phyloP scores from a whole-genome alignment of 2,888 invertebrate species.

The Perdita meconis region DNA sequence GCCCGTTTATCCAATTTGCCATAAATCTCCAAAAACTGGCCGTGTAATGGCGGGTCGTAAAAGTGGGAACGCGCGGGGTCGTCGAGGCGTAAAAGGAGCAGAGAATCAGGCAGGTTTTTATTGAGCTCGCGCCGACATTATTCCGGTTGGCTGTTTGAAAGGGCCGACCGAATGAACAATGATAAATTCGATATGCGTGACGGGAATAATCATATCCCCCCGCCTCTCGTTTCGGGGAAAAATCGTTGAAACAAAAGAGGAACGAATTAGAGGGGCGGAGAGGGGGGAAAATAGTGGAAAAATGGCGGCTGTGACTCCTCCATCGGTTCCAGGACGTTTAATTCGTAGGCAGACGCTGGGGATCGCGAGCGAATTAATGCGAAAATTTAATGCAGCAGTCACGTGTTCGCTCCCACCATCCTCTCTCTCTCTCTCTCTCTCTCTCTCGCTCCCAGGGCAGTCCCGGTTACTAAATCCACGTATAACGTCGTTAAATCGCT shows the following conservation, averaged over 20 bases:
- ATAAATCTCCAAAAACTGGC: conserved; percentile 26
- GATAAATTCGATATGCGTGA: conserved; percentile 45
- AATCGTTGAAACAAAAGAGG: not conserved
- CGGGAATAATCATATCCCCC: conserved; percentile 42
- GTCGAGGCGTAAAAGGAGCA: conserved; percentile 20
- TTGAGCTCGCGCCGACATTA: conserved; percentile 39
- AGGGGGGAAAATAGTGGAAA: not conserved
- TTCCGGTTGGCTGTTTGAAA: conserved; percentile 32
- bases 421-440: too few relatives aligned
- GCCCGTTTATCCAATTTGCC: conserved; percentile 29
- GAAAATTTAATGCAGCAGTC: conserved; percentile 61
- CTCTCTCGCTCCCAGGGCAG: not conserved
- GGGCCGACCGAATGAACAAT: conserved; percentile 42
- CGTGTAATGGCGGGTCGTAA: not conserved
- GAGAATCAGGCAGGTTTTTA: conserved; percentile 50
- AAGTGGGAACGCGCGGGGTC: not conserved
- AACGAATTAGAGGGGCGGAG: not conserved
- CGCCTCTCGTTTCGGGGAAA: not conserved
- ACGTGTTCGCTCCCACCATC: conserved; percentile 28
- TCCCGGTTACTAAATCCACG: conserved; percentile 50
- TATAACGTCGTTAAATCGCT: conserved; percentile 64
- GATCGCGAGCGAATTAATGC: conserved; percentile 48
- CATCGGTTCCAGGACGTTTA: conserved; percentile 28
- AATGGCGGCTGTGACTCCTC: conserved; percentile 4
- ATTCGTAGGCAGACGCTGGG: not conserved